Evolutionary conservation across 2,888 invertebrate species (phyloP), one percentile per base, ranked within the genome.

Genomic region (Rhorus exstirpatorius): DNA sequence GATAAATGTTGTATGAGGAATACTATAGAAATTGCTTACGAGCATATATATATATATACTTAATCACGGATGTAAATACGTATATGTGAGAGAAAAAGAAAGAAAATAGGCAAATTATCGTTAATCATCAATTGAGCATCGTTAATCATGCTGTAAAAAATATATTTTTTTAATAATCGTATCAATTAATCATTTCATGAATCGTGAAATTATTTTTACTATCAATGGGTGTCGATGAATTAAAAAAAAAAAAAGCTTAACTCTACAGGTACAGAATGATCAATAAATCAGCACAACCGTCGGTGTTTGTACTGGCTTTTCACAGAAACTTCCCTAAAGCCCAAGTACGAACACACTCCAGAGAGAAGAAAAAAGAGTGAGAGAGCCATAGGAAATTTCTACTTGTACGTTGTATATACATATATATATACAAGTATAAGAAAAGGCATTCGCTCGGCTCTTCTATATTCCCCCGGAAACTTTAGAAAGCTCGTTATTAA

Each of bases 401-500:
- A 19, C 51, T 26, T 49, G 49, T 26, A 46, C 31, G n/a, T n/a
- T n/a, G n/a, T n/a, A n/a, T 60, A 44, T 1, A 31, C 14, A 14
- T 10, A 41, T 24, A 49, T 49, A 58, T 55, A 41, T 31, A 81
- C 58, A 31, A 49, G 51, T 67, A 60, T 35, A 53, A 61, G 68
- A 46, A 38, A 60, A 67, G 12, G 31, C 63, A 51, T 58, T 55
- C 55, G 24, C 61, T 46, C 38, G 31, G 31, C 44, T 61, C 55
- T 65, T 67, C 19, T 26, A 19, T 51, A 58, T 60, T 46, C 21
- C 72, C 17, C 41, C 46, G 74, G 63, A 75, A 82, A 82, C 79
- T 82, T 82, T 65, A 26, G 58, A 65, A 79, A 79, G 74, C 82
- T 70, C 79, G 68, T 82, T 82, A 82, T 68, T 82, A 78, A 79